Evolutionary conservation across 1,140 invertebrate species (phyloP), one percentile per base, ranked within the genome.

Genomic region (Hycleus cichorii): DNA sequence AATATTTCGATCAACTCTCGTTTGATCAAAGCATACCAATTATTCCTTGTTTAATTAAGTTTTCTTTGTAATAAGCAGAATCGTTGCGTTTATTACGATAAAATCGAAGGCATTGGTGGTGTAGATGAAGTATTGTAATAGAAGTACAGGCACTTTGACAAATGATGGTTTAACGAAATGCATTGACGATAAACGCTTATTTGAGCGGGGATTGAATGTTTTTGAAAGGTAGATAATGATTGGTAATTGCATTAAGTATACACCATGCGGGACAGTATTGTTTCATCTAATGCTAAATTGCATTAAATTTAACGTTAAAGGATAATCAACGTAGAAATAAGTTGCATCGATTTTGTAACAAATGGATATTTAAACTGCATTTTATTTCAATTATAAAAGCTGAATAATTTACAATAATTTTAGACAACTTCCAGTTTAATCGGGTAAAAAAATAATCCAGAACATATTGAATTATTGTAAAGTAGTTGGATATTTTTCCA

Each of bases 191-290:
- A 52, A 51, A 52, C 57, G 40, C 47, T 52, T 39, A 47, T 58
- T 32, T 32, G 32, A 32, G 32, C 48, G 32, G 26, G 42, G 40
- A 45, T 45, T 42, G 57, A 58, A 49, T 58, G 57, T 58, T 58
- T 58, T 58, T 58, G 57, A 58, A 58, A 32, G 49, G 57, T 42
- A 43, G 44, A 44, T 58, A 58, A 58, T 47, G 49, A 58, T 58
- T 44, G 57, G 39, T 52, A 58, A 58, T 44, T 52, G 57, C 49
- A 26, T 48, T 12, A 25, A 6, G 5, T n/a, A n/a, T 25, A 48
- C 9, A 2, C 4, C 11, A 32, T n/a, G 46, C 7, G 38, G 11
- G 11, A 11, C 25, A 48, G n/a, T 25, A 26, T 48, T 48, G 38
- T 48, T 48, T 48, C 47, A 11, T 25, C 38, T 48, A 9, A 32